Evolutionary conservation across 2,797 vertebrate species (phyloP).

Genomic region (Florisuga fusca): DNA sequence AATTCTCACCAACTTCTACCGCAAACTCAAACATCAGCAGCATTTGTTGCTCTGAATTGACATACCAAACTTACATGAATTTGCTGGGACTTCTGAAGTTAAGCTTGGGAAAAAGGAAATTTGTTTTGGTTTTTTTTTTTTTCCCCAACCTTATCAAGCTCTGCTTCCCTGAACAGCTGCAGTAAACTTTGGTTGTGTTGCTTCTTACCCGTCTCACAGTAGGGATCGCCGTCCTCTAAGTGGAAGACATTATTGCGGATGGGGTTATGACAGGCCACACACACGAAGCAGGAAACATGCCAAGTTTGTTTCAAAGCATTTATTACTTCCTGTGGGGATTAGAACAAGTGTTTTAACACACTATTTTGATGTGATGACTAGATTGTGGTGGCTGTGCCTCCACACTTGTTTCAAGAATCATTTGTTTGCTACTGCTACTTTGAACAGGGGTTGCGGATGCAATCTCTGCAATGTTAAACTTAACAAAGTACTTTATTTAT

Average conservation of each 20-base stretch:
- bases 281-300: constrained; percentile 96
- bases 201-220: constrained; percentile 93
- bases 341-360: constrained; percentile 46
- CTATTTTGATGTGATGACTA: constrained; percentile 40
- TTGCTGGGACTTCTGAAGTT: not conserved
- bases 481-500: constrained; percentile 32
- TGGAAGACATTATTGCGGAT: constrained; percentile 96
- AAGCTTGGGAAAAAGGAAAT: not conserved
- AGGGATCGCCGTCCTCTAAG: constrained; percentile 96
- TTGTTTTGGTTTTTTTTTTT: not conserved
- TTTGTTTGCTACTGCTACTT: not conserved
- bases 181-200: not conserved
- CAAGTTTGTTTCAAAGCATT: constrained; percentile 98
- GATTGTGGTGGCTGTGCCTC: constrained; percentile 1
- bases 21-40: not conserved
- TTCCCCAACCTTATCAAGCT: not conserved
- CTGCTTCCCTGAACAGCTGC: not conserved
- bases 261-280: constrained; percentile 91
- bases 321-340: constrained; percentile 91
- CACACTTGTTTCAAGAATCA: constrained; percentile 10
- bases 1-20: not conserved
- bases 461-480: not conserved
- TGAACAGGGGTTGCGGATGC: not conserved
- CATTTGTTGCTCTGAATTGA: not conserved
- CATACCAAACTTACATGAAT: not conserved